These are phyloP conservation scores for Pelosia muscerda DNA, from an alignment of 2,888 invertebrate species.

Conservation along the genomic window DNA sequence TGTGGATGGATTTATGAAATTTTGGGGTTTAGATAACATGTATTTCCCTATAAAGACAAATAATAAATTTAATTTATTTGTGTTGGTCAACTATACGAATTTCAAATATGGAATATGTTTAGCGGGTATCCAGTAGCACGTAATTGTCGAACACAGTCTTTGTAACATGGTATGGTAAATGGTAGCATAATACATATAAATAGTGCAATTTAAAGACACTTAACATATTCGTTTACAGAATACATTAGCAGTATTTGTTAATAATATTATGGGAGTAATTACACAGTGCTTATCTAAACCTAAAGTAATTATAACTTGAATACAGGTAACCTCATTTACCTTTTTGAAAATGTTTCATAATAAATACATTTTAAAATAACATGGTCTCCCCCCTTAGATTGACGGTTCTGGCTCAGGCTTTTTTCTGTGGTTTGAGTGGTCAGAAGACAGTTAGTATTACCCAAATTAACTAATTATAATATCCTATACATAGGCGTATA, in stretches of 20 bases:
- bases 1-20: constrained; percentile 18
- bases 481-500: too few species aligned
- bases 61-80: constrained; percentile 2
- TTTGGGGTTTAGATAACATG: constrained; percentile 2
- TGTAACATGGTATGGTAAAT: neutral
- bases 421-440: too few species aligned
- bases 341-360: too few species aligned
- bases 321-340: neutral
- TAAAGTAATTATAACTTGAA: neutral
- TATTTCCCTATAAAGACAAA: neutral
- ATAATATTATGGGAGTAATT: neutral
- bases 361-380: too few species aligned
- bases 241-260: neutral
- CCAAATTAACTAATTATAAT: too few species aligned
- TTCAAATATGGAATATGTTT: neutral
- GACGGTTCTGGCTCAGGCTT: too few species aligned
- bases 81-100: neutral
- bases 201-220: neutral
- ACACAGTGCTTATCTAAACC: neutral
- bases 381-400: too few species aligned
- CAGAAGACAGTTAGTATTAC: too few species aligned
- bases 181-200: neutral
- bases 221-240: neutral
- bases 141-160: neutral
- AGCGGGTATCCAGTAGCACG: neutral